These are phyloP conservation scores for Tetranychus truncatus DNA, from an alignment of 2,888 invertebrate species.

Conservation along the genomic window DNA sequence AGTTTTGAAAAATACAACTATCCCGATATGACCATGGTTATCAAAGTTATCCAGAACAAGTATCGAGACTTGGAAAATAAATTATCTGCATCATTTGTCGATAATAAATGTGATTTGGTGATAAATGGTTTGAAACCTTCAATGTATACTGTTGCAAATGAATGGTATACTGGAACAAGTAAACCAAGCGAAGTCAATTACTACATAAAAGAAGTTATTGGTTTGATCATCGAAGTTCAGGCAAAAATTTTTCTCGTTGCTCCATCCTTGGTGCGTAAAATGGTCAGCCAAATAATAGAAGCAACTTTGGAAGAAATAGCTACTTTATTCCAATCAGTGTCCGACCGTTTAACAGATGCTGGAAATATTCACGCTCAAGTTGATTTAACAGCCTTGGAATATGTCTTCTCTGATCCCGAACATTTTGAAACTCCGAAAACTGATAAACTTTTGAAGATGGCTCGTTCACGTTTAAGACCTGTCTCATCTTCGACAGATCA, in stretches of 20 bases:
- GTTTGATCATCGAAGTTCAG: constrained; percentile 38
- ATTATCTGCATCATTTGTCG: constrained; percentile 38
- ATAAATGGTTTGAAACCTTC: constrained; percentile 90
- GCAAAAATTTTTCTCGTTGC: constrained; percentile 38
- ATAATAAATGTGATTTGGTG: constrained; percentile 77
- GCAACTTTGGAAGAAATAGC: constrained; percentile 80
- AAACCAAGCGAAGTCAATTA: constrained; percentile 47
- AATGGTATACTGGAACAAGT: constrained; percentile 10
- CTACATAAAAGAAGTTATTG: constrained; percentile 49
- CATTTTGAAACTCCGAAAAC: constrained; percentile 9
- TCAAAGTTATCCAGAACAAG: constrained; percentile 38
- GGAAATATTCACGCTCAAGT: constrained; percentile 18
- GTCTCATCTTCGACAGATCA: constrained; percentile 5
- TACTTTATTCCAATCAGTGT: constrained; percentile 59
- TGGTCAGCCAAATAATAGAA: constrained; percentile 41
- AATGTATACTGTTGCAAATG: constrained; percentile 46
- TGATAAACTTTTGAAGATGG: constrained; percentile 11
- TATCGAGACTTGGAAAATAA: constrained; percentile 32
- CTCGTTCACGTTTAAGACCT: constrained; percentile 10
- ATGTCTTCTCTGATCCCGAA: constrained; percentile 17
- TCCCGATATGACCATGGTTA: constrained; percentile 50
- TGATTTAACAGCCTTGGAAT: constrained; percentile 20
- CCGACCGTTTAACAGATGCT: constrained; percentile 15
- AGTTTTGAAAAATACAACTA: constrained; percentile 44
- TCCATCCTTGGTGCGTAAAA: constrained; percentile 20